Percentiles rank a stretch among this genome's conserved stretches.
Conservation (phyloP, 2,888 invertebrate species). For the Carabus problematicus region DNA sequence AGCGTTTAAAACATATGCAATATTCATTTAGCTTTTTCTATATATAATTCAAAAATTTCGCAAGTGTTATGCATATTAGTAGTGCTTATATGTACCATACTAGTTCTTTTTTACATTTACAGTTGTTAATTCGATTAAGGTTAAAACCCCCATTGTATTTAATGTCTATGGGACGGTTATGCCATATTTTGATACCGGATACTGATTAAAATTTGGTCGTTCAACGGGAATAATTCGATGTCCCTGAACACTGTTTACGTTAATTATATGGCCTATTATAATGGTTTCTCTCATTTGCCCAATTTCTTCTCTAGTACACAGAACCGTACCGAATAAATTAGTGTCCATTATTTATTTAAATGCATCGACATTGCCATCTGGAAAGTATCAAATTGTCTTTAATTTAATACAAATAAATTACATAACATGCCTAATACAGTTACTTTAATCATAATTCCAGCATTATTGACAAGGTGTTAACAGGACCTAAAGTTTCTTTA, state of each 20-base stretch:
- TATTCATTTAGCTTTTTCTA: too few relatives aligned
- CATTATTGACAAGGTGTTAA: conserved; percentile 49
- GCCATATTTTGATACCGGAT: too few relatives aligned
- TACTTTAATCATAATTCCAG: conserved; percentile 45
- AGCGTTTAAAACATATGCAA: too few relatives aligned
- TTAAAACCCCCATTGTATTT: too few relatives aligned
- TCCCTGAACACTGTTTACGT: conserved; percentile 46
- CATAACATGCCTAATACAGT: conserved; percentile 40
- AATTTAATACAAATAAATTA: not conserved
- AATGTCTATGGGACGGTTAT: too few relatives aligned
- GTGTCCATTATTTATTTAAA: conserved; percentile 37
- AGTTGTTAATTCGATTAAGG: too few relatives aligned
- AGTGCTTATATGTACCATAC: too few relatives aligned
- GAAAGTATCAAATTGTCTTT: not conserved
- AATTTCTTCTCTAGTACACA: conserved; percentile 45
- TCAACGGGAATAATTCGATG: too few relatives aligned
- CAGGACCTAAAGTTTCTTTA: conserved; percentile 46
- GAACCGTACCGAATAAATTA: conserved; percentile 42
- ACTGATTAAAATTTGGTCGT: too few relatives aligned
- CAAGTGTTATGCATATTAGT: too few relatives aligned
- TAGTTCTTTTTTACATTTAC: too few relatives aligned
- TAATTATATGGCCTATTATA: conserved; percentile 46
- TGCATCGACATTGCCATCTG: conserved; percentile 24
- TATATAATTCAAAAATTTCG: too few relatives aligned
- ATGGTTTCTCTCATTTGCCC: conserved; percentile 45